Percentiles rank a stretch among this genome's conserved stretches.
Conservation (phyloP, 2,797 vertebrate species). For the Scarus forsteni region DNA sequence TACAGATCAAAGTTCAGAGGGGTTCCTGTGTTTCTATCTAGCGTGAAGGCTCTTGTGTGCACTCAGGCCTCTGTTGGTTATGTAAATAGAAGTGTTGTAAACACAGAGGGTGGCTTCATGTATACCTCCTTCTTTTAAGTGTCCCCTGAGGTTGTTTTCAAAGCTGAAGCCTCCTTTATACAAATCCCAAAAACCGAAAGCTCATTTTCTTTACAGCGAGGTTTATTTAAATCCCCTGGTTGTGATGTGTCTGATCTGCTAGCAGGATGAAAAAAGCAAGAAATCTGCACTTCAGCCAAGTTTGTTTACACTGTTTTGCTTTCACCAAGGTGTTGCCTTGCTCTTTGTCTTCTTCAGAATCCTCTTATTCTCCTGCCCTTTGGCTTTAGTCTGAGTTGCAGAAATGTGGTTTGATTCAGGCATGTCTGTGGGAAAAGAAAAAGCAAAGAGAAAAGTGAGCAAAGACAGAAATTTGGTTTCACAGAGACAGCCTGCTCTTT, state of each 20-base stretch:
- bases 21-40: constrained; percentile 19
- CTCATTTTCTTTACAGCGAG: constrained; percentile 30
- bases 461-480: constrained; percentile 52
- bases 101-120: not conserved
- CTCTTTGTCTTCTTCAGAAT: constrained; percentile 37
- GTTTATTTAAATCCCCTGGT: constrained; percentile 28
- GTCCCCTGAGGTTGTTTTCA: constrained; percentile 10
- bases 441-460: constrained; percentile 50
- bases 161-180: constrained; percentile 33
- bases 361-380: constrained; percentile 36
- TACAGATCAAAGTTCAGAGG: constrained; percentile 7
- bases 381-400: constrained; percentile 47
- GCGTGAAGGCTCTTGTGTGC: not conserved
- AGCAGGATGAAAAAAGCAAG: constrained; percentile 17
- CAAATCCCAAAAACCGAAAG: constrained; percentile 35
- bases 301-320: constrained; percentile 43
- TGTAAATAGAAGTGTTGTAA: constrained; percentile 37
- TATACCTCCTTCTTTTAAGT: constrained; percentile 21
- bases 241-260: constrained; percentile 55
- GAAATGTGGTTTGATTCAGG: constrained; percentile 46
- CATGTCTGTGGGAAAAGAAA: constrained; percentile 64
- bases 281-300: constrained; percentile 26
- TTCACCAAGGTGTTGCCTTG: constrained; percentile 35
- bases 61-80: constrained; percentile 36
- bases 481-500: constrained; percentile 22